These are phyloP conservation scores for Coelinius sp. DNA, from an alignment of 2,888 invertebrate genomes.

Conservation along the genomic window DNA sequence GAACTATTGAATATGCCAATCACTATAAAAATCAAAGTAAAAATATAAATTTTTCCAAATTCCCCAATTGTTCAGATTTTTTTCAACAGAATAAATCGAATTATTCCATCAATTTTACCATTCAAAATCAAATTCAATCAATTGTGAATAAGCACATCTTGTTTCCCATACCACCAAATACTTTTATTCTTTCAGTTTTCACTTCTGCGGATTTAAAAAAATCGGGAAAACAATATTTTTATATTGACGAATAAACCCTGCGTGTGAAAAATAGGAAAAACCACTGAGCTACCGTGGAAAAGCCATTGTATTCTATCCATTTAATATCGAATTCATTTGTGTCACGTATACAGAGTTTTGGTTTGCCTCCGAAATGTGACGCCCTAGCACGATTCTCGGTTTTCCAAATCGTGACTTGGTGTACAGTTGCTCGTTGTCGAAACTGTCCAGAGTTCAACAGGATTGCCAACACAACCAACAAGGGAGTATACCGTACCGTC, in stretches of 20 bases:
- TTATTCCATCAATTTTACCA: not conserved
- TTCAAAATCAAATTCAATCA: not conserved
- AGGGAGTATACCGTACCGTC: not conserved
- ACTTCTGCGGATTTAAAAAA: not conserved
- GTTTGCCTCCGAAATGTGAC: slow-evolving; percentile 15
- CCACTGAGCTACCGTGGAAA: not conserved
- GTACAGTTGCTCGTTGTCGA: not conserved
- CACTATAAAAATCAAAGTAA: too few species aligned
- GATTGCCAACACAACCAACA: not conserved
- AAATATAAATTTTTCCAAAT: too few species aligned
- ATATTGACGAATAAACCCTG: not conserved
- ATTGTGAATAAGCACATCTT: not conserved
- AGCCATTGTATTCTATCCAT: not conserved
- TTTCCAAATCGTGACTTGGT: slow-evolving; percentile 15
- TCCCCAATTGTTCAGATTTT: not conserved
- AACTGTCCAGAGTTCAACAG: not conserved
- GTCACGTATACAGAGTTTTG: slow-evolving; percentile 9
- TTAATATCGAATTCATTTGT: slow-evolving; percentile 11
- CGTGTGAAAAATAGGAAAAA: not conserved
- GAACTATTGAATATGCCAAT: too few species aligned
- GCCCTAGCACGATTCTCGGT: slow-evolving; percentile 6
- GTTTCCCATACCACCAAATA: not conserved
- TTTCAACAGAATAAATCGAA: not conserved
- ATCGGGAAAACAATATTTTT: not conserved
- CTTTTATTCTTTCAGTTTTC: not conserved